Conservation (phyloP, 2,888 invertebrate species). For the Melangyna quadrimaculata region DNA sequence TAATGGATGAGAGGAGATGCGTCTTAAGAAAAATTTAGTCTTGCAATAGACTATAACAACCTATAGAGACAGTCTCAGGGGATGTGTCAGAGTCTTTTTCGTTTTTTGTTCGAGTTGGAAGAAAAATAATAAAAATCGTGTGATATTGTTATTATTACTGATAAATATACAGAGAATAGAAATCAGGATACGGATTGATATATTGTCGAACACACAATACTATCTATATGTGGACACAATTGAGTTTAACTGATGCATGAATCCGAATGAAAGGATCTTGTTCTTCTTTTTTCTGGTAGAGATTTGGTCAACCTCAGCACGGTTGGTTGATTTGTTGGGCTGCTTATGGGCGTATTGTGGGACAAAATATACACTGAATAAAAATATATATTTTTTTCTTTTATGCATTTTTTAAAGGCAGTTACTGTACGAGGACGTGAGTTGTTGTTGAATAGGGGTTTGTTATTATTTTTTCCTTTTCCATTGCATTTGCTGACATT, state of each 20-base stretch:
- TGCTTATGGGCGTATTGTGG: slow-evolving; percentile 63
- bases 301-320: slow-evolving; percentile 74
- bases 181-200: slow-evolving; percentile 47
- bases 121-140: slow-evolving; percentile 67
- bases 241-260: slow-evolving; percentile 39
- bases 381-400: not conserved
- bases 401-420: slow-evolving; percentile 13
- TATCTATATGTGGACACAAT: slow-evolving; percentile 38
- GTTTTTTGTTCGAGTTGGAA: not conserved
- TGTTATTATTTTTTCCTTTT: slow-evolving; percentile 6
- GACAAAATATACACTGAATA: slow-evolving; percentile 24
- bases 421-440: slow-evolving; percentile 45
- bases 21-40: slow-evolving; percentile 13
- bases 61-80: not conserved
- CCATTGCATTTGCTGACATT: not conserved
- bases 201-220: slow-evolving; percentile 42
- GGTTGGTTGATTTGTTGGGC: slow-evolving; percentile 71
- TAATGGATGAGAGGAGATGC: slow-evolving; percentile 20
- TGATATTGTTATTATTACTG: slow-evolving; percentile 70
- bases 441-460: slow-evolving; percentile 23
- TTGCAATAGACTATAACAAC: not conserved
- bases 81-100: slow-evolving; percentile 7
- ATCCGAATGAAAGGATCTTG: slow-evolving; percentile 49
- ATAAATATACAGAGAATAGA: slow-evolving; percentile 51
- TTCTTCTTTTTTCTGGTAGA: slow-evolving; percentile 28